phyloP scores from a whole-genome alignment of 2,113 vertebrate species.

The Uria aalge region DNA sequence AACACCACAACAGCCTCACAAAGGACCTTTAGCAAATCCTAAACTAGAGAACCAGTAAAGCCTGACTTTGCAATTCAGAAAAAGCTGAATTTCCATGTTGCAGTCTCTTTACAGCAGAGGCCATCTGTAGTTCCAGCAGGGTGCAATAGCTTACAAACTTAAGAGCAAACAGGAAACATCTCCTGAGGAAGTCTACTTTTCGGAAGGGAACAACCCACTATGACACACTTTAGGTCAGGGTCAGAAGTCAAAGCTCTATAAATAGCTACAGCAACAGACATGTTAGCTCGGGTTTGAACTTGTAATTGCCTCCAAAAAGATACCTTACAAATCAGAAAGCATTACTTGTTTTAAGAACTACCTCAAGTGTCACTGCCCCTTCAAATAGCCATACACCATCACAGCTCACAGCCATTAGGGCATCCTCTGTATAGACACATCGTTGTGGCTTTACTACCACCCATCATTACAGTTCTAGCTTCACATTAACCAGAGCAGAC shows the following conservation, averaged over 20 bases:
- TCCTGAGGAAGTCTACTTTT: constrained; percentile 9
- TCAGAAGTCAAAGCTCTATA: neutral
- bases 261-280: neutral
- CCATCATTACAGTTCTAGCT: neutral
- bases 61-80: neutral
- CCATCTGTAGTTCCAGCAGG: neutral
- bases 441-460: neutral
- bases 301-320: neutral
- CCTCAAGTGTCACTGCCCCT: neutral
- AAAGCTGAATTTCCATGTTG: rapidly evolving
- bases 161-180: constrained; percentile 29
- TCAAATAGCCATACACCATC: rapidly evolving
- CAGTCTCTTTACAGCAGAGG: neutral
- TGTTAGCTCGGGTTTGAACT: neutral
- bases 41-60: neutral
- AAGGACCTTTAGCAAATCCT: neutral
- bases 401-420: neutral
- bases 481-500: neutral
- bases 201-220: neutral
- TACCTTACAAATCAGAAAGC: neutral
- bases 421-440: neutral
- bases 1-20: neutral
- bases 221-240: neutral
- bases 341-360: neutral
- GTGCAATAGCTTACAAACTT: neutral